Evolutionary conservation across 2,113 vertebrate genomes (phyloP).

Genomic region (Rallus limicola): DNA sequence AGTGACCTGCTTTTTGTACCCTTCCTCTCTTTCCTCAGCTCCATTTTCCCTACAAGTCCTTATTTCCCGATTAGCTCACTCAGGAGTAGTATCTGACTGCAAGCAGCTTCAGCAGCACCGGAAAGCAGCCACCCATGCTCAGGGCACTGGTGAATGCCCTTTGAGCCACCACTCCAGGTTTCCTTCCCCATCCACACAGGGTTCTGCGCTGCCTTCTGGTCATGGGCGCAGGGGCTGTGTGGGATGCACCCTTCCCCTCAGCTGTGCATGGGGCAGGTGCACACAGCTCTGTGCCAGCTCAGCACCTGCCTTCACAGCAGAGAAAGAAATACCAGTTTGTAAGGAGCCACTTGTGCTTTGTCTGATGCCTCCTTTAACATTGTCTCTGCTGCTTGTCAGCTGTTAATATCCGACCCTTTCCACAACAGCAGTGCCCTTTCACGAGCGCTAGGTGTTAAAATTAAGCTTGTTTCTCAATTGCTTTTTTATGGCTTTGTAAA

Average conservation of each 20-base stretch:
- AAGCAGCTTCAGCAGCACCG: neutral
- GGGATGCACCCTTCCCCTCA: neutral
- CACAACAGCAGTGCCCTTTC: neutral
- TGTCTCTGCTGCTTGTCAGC: neutral
- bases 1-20: neutral
- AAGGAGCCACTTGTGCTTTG: neutral
- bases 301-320: neutral
- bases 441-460: neutral
- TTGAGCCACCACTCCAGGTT: neutral
- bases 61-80: neutral
- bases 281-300: accelerated
- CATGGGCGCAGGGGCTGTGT: accelerated
- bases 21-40: neutral
- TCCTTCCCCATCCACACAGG: neutral
- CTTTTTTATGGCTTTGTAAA: slow-evolving; percentile 38
- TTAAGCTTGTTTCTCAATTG: slow-evolving; percentile 7
- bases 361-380: neutral
- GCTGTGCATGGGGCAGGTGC: accelerated
- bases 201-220: neutral
- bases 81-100: neutral
- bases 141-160: neutral
- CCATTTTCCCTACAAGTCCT: neutral
- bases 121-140: neutral
- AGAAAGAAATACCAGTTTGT: neutral
- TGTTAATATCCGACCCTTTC: neutral